A percentile compares a stretch with the other conserved stretches of the same genome.
Conservation (phyloP, 2,113 vertebrate species). For the Rafetus swinhoei region DNA sequence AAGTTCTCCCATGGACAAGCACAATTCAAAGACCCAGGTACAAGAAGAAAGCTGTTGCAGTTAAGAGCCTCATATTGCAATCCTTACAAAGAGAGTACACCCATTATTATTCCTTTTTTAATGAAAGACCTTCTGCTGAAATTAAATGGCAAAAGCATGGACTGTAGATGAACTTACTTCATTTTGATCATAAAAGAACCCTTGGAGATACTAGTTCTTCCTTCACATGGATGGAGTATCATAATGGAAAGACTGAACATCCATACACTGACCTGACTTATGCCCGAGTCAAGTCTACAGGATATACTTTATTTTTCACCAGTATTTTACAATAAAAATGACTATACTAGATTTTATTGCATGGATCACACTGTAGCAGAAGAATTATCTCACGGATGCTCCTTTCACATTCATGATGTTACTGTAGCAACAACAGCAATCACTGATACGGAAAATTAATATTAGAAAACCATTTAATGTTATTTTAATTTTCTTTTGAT, state of each 20-base stretch:
- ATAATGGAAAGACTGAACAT: not conserved
- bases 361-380: not conserved
- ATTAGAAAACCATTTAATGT: not conserved
- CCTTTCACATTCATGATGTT: not conserved
- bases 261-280: not conserved
- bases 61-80: not conserved
- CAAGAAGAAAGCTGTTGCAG: not conserved
- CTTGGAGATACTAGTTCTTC: not conserved
- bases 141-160: not conserved
- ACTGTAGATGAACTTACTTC: not conserved
- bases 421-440: not conserved
- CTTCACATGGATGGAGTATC: not conserved
- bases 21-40: not conserved
- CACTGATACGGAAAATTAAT: not conserved
- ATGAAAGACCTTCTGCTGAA: not conserved
- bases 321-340: not conserved
- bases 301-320: not conserved
- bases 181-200: not conserved
- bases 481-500: not conserved
- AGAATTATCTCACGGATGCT: not conserved
- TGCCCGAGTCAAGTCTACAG: not conserved
- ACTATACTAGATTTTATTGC: not conserved
- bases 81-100: not conserved
- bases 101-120: not conserved
- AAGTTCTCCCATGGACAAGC: not conserved